These are phyloP conservation scores for Caenorhabditis latens DNA, from an alignment of 1,140 invertebrate genomes.

Conservation along the genomic window DNA sequence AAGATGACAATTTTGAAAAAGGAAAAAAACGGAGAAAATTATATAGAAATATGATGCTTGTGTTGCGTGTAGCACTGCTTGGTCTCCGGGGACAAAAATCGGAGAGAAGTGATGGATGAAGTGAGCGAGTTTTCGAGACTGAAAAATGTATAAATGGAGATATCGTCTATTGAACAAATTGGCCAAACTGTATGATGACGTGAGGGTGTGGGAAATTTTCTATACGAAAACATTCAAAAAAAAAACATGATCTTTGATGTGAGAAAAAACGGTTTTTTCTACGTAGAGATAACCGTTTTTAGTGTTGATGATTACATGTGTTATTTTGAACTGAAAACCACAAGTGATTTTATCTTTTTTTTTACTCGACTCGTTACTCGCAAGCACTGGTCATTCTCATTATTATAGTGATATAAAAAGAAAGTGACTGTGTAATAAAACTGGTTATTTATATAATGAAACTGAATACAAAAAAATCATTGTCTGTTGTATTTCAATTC, in stretches of 20 bases:
- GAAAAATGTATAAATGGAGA: background rate
- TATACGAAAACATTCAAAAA: conserved; percentile 4
- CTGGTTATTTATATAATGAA: no score
- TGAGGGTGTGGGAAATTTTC: conserved; percentile 13
- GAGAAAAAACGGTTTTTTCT: background rate
- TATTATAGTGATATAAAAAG: no score
- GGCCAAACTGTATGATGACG: background rate
- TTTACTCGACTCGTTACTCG: no score
- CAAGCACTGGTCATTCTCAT: no score
- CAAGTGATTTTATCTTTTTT: no score
- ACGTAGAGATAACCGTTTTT: background rate
- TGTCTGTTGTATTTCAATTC: no score
- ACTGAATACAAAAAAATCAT: no score
- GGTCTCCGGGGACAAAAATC: background rate
- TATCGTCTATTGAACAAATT: conserved; percentile 42
- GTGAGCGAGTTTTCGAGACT: background rate
- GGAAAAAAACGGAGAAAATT: background rate
- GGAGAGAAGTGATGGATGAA: conserved; percentile 7
- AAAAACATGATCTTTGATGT: conserved; percentile 17
- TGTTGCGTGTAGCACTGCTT: conserved; percentile 1
- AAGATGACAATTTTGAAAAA: background rate
- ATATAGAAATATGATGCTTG: conserved; percentile 20
- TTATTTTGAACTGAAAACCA: no score
- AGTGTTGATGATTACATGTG: no score
- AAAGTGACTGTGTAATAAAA: no score